Evolutionary conservation across 2,113 vertebrate species (phyloP), one percentile per base, ranked within the genome.

Genomic region (Elanoides forficatus): DNA sequence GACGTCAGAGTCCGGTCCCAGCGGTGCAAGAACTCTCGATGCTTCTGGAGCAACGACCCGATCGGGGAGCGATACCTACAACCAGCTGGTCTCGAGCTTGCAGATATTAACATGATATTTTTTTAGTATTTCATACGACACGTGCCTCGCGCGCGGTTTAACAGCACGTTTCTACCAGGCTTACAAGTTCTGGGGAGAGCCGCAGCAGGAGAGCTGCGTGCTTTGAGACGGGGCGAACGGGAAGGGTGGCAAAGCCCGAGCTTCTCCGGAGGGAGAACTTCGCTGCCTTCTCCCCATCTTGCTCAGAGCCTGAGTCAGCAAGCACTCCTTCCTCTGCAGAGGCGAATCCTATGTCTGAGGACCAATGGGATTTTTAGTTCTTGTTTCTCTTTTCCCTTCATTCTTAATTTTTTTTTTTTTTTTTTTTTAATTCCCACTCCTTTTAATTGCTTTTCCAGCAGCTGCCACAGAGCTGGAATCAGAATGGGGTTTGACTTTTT

Each of bases 91-190:
- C 68, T 5, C 1, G 7, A 9, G 59, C 84, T 40, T 1, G 36
- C 59, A 23, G 12, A 1, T 7, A 45, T 10, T 16, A 30, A 4
- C 52, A 2, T 1, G 6, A 0, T 6, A 0, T 1, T 7, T 11
- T 40, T 40, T 40, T 40, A 22, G 66, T 12, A 0, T 5, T 62
- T 16, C 9, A 10, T 2, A 4, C 0, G 0, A 1, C 19, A 2
- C 3, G 0, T 1, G 63, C 43, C 2, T 4, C 0, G 23, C 0
- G 1, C 6, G 50, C 5, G 2, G 6, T 4, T 2, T 2, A 15
- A 34, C 5, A 11, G 45, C 52, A 2, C 3, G 27, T 38, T 82
- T 47, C 70, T 29, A 4, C 8, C 62, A 6, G 79, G 78, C 20
- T 52, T 11, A 6, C 30, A 4, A 8, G 40, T 16, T 21, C 17